These are phyloP conservation scores for Anagrus nilaparvatae DNA, from an alignment of 1,140 invertebrate genomes.

Conservation along the genomic window DNA sequence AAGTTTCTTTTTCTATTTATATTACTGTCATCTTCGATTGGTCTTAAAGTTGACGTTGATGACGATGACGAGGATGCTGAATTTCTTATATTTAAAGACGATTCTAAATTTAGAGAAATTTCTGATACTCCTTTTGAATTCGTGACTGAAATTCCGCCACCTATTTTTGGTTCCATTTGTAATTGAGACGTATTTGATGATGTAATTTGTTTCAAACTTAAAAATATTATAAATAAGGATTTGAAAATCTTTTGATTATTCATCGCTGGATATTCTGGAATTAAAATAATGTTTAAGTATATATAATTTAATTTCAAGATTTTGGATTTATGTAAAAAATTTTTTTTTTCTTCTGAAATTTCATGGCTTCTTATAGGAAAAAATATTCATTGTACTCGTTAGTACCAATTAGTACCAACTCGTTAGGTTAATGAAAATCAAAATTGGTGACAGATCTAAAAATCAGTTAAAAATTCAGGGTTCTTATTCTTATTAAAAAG, in stretches of 20 bases:
- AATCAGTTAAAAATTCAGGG: too few species aligned
- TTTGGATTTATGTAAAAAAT: background rate
- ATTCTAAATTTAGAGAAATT: background rate
- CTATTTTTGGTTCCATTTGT: slow-evolving; percentile 18
- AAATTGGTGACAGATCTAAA: background rate
- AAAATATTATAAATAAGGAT: background rate
- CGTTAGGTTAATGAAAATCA: background rate
- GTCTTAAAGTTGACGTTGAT: background rate
- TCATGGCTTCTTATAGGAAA: too few species aligned
- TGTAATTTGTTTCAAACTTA: background rate
- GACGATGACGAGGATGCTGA: background rate
- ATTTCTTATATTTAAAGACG: slow-evolving; percentile 1
- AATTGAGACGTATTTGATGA: slow-evolving; percentile 7
- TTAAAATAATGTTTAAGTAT: background rate
- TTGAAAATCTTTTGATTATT: background rate
- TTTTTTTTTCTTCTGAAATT: too few species aligned
- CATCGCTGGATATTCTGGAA: background rate
- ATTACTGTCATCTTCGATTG: background rate
- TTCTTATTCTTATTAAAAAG: too few species aligned
- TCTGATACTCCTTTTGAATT: background rate
- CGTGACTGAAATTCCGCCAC: background rate
- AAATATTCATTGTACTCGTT: too few species aligned
- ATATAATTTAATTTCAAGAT: background rate
- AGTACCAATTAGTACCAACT: too few species aligned
- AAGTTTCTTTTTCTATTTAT: background rate